Evolutionary conservation across 2,888 invertebrate species (phyloP), one percentile per base, ranked within the genome.

Genomic region (Chymomyza procnemis): DNA sequence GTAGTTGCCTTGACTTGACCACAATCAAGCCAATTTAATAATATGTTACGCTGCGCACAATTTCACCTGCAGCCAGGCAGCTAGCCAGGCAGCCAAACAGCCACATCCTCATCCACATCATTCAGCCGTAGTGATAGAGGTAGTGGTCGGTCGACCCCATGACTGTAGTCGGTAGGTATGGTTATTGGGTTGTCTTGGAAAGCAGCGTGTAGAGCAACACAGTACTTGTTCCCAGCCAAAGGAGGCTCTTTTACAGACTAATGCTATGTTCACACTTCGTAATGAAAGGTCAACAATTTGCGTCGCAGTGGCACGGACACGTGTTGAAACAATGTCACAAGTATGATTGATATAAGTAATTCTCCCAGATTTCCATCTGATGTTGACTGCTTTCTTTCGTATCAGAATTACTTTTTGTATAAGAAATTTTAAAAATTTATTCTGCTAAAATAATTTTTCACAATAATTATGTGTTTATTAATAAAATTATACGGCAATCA

Each of bases 21-120:
- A 80, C 80, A 81, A 81, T 81, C 81, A 81, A 81, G 84, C 67
- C 84, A 80, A 86, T 84, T 86, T 81, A 81, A 81, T 81, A 81
- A 81, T 76, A 81, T 72, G 81, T 86, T 81, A 78, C 84, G 81
- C 79, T 81, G 86, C 79, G 69, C 84, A 86, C 81, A 84, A 86
- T 80, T 81, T 81, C 81, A 86, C 86, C 81, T 81, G 81, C 81
- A 73, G 54, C 52, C 52, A 18, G 16, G 14, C 47, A 14, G 16
- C 14, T n/a, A 47, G 47, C 19, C 50, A 18, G n/a, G n/a, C n/a
- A 18, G 16, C 47, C 47, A 14, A 8, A n/a, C 47, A 47, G 47
- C 19, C 50, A 18, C 50, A 41, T 41, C 34, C 34, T 12, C 12
- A 41, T 41, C 34, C 34, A 12, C 34, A 41, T 41, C 34, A 41